Evolutionary conservation across 1,140 invertebrate species (phyloP), one percentile per base, ranked within the genome.

Genomic region (Stratiolaelaps scimitus): DNA sequence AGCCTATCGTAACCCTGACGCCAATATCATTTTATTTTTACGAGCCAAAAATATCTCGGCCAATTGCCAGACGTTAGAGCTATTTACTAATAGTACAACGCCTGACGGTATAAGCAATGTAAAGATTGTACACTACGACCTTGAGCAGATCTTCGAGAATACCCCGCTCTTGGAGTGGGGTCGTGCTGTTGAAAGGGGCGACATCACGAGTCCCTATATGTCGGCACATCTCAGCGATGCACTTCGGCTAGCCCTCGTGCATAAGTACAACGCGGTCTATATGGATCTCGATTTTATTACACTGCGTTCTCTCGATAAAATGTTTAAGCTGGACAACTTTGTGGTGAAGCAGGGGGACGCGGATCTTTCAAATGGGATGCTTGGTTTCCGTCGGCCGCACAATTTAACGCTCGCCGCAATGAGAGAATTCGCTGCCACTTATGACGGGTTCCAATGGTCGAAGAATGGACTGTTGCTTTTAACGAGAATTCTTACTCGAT

Each of bases 131-230:
- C 5, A 28, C 4, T 48, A 48, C 15, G 26, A 20, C 26, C 4
- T 48, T 15, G 47, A 48, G 19, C 5, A 48, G 5, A 15, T 45
- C n/a, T 45, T 45, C n/a, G 44, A 45, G 13, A n/a, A n/a, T 13
- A 45, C 44, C 13, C 47, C 47, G 5, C 15, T 48, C 7, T 6
- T 6, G 19, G 47, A 48, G 19, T 6, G 15, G 47, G 47, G 15
- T 48, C 47, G 47, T 6, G 15, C 4, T 6, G 47, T 48, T 4
- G 15, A 48, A 15, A 48, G 26, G 4, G 47, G 47, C 4, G 15
- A 48, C 26, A 28, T 48, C 47, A 48, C 4, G 47, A 48, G 47
- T 28, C 5, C 15, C 26, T 48, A 48, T 28, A 48, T 48, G 47
- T 7, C 4, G 4, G 4, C 19, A 7, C 47, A 48, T 6, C 47